Conservation (phyloP, 1,140 invertebrate species). For the Drosophila busckii region DNA sequence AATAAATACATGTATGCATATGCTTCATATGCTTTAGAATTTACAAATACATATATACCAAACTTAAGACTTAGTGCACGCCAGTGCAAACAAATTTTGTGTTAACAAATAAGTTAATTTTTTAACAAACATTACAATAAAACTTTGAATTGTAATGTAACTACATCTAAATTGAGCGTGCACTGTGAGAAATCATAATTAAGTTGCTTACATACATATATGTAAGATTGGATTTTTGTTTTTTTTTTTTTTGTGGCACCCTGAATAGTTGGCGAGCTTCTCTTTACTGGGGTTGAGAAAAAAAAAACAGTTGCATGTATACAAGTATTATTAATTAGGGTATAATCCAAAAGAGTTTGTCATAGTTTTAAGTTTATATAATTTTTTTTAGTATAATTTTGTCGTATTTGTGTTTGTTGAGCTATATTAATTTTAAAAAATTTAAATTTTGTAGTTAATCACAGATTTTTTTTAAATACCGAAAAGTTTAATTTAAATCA, state of each 20-base stretch:
- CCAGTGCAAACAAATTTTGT: too few species aligned
- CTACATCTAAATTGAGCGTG: too few species aligned
- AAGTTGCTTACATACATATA: too few species aligned
- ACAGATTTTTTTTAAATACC: conserved; percentile 78
- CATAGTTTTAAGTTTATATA: conserved; percentile 26
- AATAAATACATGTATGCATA: neutral
- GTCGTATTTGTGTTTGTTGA: conserved; percentile 32
- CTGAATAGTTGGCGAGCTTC: conserved; percentile 7
- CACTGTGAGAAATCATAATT: too few species aligned
- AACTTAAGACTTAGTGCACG: too few species aligned
- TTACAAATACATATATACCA: too few species aligned
- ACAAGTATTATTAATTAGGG: conserved; percentile 10
- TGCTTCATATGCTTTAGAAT: conserved; percentile 21
- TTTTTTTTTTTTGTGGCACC: too few species aligned
- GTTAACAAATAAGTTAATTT: too few species aligned
- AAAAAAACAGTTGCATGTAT: too few species aligned
- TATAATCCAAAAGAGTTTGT: conserved; percentile 28
- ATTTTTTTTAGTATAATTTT: conserved; percentile 45
- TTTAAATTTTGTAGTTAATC: conserved; percentile 78
- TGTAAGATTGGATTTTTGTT: conserved; percentile 5
- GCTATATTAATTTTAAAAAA: conserved; percentile 70
- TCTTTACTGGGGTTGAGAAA: too few species aligned
- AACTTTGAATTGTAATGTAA: too few species aligned
- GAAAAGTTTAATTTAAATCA: conserved; percentile 67
- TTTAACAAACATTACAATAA: too few species aligned